Conservation (phyloP, 2,113 vertebrate genomes). For the Cinclus cinclus region DNA sequence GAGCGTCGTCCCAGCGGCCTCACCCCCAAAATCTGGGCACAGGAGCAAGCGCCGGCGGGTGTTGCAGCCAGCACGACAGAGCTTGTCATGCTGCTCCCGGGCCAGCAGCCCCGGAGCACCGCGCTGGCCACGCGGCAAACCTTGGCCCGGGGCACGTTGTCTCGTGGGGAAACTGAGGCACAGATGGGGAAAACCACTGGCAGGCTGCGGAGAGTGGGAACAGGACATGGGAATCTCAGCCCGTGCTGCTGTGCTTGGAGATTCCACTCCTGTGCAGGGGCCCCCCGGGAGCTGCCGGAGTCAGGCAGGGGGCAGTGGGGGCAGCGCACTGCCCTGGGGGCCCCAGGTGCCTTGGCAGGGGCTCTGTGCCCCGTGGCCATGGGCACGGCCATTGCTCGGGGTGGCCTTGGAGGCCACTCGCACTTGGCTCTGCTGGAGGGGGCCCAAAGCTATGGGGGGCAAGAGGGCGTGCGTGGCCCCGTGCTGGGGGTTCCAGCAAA, state of each 20-base stretch:
- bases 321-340: not conserved
- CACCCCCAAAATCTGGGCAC: not conserved
- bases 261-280: too few species aligned
- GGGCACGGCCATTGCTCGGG: not conserved
- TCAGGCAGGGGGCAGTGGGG: not conserved
- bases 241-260: not conserved
- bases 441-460: rapidly evolving
- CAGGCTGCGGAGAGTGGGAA: not conserved
- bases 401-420: not conserved
- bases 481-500: not conserved
- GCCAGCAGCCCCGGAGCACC: not conserved
- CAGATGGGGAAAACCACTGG: not conserved
- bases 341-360: not conserved
- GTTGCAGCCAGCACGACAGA: not conserved
- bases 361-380: rapidly evolving
- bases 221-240: rapidly evolving
- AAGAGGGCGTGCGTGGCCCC: rapidly evolving
- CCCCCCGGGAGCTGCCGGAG: not conserved
- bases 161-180: constrained; percentile 27
- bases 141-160: constrained; percentile 14
- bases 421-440: not conserved
- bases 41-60: not conserved
- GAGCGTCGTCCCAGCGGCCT: not conserved
- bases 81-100: not conserved
- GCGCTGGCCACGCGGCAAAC: not conserved